Evolutionary conservation across 2,797 vertebrate genomes (phyloP).

Genomic region (Onychomys arenicola): DNA sequence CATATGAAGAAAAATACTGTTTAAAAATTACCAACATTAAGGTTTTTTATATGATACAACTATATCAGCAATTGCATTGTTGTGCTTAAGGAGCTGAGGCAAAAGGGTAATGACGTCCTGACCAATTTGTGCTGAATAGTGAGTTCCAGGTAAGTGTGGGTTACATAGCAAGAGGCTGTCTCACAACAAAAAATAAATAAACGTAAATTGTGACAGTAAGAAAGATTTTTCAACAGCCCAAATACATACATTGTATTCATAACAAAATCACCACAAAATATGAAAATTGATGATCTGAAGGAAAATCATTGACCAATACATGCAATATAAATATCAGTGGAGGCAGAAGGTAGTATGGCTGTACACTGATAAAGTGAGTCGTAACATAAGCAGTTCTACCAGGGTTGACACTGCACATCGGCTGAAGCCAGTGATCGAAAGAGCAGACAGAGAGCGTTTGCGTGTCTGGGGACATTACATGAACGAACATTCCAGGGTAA

Average conservation of each 20-base stretch:
- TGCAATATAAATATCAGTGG: neutral
- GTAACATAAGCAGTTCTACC: neutral
- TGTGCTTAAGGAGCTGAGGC: neutral
- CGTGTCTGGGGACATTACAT: neutral
- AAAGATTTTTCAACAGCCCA: neutral
- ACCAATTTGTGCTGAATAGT: neutral
- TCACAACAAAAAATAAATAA: neutral
- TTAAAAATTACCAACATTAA: neutral
- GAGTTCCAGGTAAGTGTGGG: neutral
- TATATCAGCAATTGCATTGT: neutral
- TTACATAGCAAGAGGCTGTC: neutral
- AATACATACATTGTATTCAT: neutral
- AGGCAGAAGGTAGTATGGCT: neutral
- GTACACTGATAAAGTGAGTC: neutral
- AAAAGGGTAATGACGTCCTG: neutral
- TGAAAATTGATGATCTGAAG: neutral
- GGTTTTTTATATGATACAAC: neutral
- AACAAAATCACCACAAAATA: neutral
- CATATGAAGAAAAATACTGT: too few species aligned
- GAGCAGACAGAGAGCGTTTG: neutral
- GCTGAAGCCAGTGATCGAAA: neutral
- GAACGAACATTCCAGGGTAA: neutral
- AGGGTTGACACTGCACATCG: neutral
- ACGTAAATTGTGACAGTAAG: neutral
- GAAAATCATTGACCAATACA: neutral